Evolutionary conservation across 2,888 invertebrate genomes (phyloP), one percentile per base, ranked within the genome.

Genomic region (Ophion costatus): DNA sequence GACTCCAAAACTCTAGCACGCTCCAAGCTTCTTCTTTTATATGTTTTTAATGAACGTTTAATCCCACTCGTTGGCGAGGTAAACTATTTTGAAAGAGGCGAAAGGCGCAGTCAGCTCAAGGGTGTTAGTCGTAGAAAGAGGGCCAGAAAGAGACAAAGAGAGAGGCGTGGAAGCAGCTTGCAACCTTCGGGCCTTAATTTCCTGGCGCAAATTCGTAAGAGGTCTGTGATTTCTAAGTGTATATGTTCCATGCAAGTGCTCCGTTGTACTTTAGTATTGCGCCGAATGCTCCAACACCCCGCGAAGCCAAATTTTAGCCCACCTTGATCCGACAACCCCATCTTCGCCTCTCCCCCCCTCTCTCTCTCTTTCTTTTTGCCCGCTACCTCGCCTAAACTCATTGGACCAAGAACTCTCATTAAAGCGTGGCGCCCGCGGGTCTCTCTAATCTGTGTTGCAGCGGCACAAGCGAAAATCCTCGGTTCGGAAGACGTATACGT

Each of bases 401-500:
- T 83, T 74, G 77, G 77, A 85, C 80, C 82, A 77, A 77, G 69
- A 83, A 85, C 80, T 85, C 85, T 85, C 85, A 83, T 83, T 85
- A 85, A 83, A 85, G 80, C 80, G 76, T 80, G 73, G 80, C 73
- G 76, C 85, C 69, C 71, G n/a, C 59, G 45, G 71, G 84, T n/a
- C 85, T 85, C 87, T 89, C 87, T 88, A 86, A 89, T 89, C 88
- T 90, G 84, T 94, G 94, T 95, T 95, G 88, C 96, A 98, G 98
- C 97, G 91, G 98, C 98, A 51, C 97, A 97, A 92, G 98, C 98
- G 69, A 96, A 96, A 93, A 98, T 98, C 92, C 96, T 96, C 94
- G 97, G 98, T 86, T 97, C 97, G 64, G 96, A 97, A 90, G 98
- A 98, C 91, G 97, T 98, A 89, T 97, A 97, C 94, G 98, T 98